Evolutionary conservation across 2,113 vertebrate species (phyloP).

Genomic region (Gymnarchus niloticus): DNA sequence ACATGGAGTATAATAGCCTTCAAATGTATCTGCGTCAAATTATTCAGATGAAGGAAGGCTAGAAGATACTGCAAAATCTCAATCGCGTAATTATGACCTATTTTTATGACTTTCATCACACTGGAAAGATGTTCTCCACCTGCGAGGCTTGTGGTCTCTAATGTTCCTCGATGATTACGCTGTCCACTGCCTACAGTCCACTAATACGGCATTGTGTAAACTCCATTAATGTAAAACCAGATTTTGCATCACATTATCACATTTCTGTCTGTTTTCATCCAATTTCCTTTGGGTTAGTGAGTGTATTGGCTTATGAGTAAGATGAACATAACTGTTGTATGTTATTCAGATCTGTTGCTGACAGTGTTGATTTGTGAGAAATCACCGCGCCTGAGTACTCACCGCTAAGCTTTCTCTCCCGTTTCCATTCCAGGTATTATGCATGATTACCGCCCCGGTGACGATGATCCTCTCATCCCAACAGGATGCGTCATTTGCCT

Average conservation of each 20-base stretch:
- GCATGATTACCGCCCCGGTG: conserved; percentile 84
- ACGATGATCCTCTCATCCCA: conserved; percentile 94
- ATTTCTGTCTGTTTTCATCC: not conserved
- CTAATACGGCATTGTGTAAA: not conserved
- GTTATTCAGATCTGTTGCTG: not conserved
- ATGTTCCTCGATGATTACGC: not conserved
- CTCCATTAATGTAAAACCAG: not conserved
- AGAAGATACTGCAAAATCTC: not conserved
- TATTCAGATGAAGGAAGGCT: not conserved
- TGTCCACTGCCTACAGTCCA: not conserved
- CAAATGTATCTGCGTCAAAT: not conserved
- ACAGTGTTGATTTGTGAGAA: conserved; percentile 1
- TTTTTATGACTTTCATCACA: not conserved
- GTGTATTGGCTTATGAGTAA: not conserved
- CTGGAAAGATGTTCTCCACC: not conserved
- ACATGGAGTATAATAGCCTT: not conserved
- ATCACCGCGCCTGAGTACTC: not conserved
- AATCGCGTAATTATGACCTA: not conserved
- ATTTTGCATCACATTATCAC: not conserved
- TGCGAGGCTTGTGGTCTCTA: not conserved
- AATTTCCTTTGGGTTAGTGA: not conserved
- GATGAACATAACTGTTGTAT: not conserved
- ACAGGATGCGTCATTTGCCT: conserved; percentile 90
- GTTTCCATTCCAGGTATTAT: conserved; percentile 14
- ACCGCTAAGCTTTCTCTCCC: not conserved